Evolutionary conservation across 2,113 vertebrate species (phyloP).

Genomic region (Boleophthalmus pectinirostris): DNA sequence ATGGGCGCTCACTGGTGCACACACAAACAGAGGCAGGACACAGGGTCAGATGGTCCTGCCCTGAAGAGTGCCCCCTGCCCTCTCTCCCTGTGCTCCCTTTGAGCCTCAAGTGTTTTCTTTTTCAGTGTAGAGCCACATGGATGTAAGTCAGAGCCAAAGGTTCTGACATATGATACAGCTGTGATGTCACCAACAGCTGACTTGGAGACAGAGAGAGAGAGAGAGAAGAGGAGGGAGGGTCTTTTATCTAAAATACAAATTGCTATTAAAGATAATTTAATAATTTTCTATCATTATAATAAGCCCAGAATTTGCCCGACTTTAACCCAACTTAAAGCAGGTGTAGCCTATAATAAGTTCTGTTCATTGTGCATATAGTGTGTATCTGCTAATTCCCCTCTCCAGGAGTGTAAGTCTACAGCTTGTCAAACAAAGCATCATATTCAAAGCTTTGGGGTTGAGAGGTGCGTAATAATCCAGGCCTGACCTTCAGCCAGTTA

Average conservation of each 20-base stretch:
- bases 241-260: slow-evolving; percentile 78
- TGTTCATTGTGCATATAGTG: slow-evolving; percentile 85
- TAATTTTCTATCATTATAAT: slow-evolving; percentile 94
- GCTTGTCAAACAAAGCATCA: slow-evolving; percentile 85
- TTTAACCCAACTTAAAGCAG: slow-evolving; percentile 91
- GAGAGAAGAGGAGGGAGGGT: slow-evolving; percentile 59
- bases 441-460: slow-evolving; percentile 86
- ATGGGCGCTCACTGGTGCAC: slow-evolving; percentile 40
- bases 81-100: slow-evolving; percentile 40
- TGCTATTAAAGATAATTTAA: slow-evolving; percentile 91
- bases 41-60: slow-evolving; percentile 79
- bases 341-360: slow-evolving; percentile 85
- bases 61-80: slow-evolving; percentile 69
- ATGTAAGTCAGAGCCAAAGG: slow-evolving; percentile 82
- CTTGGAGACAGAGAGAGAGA: slow-evolving; percentile 62
- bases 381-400: slow-evolving; percentile 80
- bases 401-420: slow-evolving; percentile 85
- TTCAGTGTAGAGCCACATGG: slow-evolving; percentile 60
- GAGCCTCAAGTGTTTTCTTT: slow-evolving; percentile 61
- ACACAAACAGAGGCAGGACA: slow-evolving; percentile 50
- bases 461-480: slow-evolving; percentile 81
- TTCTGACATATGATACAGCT: slow-evolving; percentile 82
- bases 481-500: slow-evolving; percentile 84
- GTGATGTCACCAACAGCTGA: slow-evolving; percentile 91
- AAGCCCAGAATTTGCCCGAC: slow-evolving; percentile 90